A percentile compares a stretch with the other conserved stretches of the same genome.
phyloP scores from a whole-genome alignment of 1,140 invertebrate species.

The Varroa destructor region DNA sequence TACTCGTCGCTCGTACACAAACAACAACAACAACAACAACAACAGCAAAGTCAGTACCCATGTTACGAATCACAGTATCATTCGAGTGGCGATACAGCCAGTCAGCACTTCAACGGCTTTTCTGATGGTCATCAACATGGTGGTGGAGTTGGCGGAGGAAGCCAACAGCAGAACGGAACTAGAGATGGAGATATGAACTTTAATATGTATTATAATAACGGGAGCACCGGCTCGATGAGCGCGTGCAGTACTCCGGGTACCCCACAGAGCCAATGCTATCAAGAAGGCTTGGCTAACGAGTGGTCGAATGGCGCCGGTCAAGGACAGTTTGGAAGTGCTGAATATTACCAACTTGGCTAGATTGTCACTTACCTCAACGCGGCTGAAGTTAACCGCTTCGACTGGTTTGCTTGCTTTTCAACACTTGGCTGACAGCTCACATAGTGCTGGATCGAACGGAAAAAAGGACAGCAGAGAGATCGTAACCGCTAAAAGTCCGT shows the following conservation, averaged over 20 bases:
- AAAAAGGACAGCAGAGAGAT: too few species aligned
- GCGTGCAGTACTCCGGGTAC: conserved; percentile 10
- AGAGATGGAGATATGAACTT: conserved; percentile 9
- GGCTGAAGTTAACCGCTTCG: too few species aligned
- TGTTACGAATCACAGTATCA: conserved; percentile 16
- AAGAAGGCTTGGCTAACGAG: neutral
- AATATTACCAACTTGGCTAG: conserved; percentile 22
- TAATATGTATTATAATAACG: conserved; percentile 25
- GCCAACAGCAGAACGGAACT: too few species aligned
- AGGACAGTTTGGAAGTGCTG: neutral
- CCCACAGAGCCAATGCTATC: conserved; percentile 19
- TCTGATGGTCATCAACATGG: conserved; percentile 2
- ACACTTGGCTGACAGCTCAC: too few species aligned
- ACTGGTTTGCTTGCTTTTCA: too few species aligned
- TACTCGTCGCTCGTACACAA: neutral
- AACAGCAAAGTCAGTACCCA: conserved; percentile 7
- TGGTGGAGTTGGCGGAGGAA: neutral
- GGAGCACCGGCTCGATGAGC: conserved; percentile 22
- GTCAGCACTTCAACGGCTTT: conserved; percentile 7
- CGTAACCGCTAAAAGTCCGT: too few species aligned
- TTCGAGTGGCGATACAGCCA: neutral
- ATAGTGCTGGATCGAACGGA: too few species aligned
- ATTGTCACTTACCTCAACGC: too few species aligned
- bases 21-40: conserved; percentile 20
- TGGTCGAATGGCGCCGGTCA: neutral